Percentiles rank a stretch among this genome's conserved stretches.
Conservation (phyloP, 2,888 invertebrate genomes). For the Latrodectus elegans region DNA sequence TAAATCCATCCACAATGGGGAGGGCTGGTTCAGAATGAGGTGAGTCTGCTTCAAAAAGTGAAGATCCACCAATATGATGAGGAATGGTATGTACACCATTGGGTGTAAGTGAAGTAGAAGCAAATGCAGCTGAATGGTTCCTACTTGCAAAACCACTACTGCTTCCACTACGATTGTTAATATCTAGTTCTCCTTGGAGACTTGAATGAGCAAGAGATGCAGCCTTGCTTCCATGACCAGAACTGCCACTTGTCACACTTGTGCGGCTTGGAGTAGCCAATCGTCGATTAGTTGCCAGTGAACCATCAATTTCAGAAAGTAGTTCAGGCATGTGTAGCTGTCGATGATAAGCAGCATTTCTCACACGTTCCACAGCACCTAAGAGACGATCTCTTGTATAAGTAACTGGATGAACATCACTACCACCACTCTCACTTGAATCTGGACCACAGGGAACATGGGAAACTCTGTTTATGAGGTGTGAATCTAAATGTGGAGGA, state of each 20-base stretch:
- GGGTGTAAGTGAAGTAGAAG: conserved; percentile 64
- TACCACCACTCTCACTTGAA: conserved; percentile 61
- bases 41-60: conserved; percentile 63
- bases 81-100: conserved; percentile 48
- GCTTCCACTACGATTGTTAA: conserved; percentile 90
- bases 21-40: conserved; percentile 70
- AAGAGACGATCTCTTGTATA: conserved; percentile 73
- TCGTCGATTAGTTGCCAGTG: conserved; percentile 29
- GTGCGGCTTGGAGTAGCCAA: conserved; percentile 69
- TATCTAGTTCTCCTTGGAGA: conserved; percentile 78
- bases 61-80: conserved; percentile 40
- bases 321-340: conserved; percentile 48
- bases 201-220: conserved; percentile 71
- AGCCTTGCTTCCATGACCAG: conserved; percentile 70
- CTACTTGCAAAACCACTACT: conserved; percentile 94
- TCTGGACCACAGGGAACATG: conserved; percentile 39
- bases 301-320: conserved; percentile 55
- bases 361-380: conserved; percentile 72
- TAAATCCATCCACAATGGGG: conserved; percentile 51
- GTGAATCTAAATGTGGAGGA: conserved; percentile 73
- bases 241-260: conserved; percentile 70
- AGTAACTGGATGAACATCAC: conserved; percentile 70
- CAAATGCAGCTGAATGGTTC: conserved; percentile 81
- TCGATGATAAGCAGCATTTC: conserved; percentile 70
- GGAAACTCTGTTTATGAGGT: conserved; percentile 54